Percentiles rank a stretch among this genome's conserved stretches.
phyloP scores from a whole-genome alignment of 1,140 invertebrate species.

The Trachymyrmex septentrionalis region DNA sequence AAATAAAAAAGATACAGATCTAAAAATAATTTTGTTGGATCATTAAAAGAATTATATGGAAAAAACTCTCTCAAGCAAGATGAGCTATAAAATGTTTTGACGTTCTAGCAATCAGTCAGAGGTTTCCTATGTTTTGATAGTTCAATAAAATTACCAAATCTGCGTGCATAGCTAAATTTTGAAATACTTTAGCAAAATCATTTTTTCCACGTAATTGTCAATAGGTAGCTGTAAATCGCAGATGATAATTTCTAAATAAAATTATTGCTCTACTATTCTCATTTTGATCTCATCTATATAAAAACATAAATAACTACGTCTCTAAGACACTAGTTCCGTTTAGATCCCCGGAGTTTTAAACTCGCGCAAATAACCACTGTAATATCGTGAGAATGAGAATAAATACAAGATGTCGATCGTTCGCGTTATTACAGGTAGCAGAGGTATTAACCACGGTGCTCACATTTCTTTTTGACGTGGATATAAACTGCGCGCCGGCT shows the following conservation, averaged over 20 bases:
- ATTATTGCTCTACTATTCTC: neutral
- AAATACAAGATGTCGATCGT: slow-evolving; percentile 52
- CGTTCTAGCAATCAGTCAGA: too few relatives aligned
- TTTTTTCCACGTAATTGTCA: neutral
- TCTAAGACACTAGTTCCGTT: neutral
- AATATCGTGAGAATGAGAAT: slow-evolving; percentile 34
- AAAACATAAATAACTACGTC: neutral
- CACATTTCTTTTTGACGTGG: slow-evolving; percentile 16
- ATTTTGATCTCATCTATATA: neutral
- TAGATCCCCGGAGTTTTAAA: slow-evolving; percentile 9
- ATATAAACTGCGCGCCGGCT: slow-evolving; percentile 33
- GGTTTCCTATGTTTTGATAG: too few relatives aligned
- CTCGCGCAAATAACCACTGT: slow-evolving; percentile 9
- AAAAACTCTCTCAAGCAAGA: too few relatives aligned
- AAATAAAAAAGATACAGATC: too few relatives aligned
- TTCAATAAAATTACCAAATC: too few relatives aligned
- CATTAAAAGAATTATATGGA: too few relatives aligned
- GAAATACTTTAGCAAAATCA: too few relatives aligned
- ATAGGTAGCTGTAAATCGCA: neutral
- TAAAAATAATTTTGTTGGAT: too few relatives aligned
- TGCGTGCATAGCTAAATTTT: neutral
- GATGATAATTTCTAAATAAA: neutral
- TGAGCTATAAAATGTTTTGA: too few relatives aligned
- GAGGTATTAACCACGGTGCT: slow-evolving; percentile 42
- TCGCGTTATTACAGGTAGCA: slow-evolving; percentile 37